A percentile compares a stretch with the other conserved stretches of the same genome.
These are phyloP conservation scores for Anarrhichthys ocellatus DNA, from an alignment of 2,113 vertebrate genomes.

Conservation along the genomic window DNA sequence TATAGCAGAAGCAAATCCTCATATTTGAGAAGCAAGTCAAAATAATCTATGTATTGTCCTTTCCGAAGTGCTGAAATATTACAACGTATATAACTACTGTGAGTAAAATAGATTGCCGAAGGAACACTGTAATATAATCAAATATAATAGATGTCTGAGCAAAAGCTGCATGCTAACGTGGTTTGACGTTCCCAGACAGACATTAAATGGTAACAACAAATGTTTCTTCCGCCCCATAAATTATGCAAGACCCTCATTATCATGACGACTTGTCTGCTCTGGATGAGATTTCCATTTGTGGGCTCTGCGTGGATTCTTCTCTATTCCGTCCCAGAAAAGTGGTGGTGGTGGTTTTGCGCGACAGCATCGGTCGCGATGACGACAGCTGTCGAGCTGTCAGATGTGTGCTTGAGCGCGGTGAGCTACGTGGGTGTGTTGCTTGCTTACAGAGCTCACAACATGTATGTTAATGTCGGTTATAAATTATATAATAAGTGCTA, in stretches of 20 bases:
- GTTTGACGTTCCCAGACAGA: slow-evolving; percentile 1
- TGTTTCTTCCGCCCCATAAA: slow-evolving; percentile 38
- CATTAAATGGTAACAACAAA: slow-evolving; percentile 27
- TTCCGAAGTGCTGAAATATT: neutral
- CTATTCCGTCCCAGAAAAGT: slow-evolving; percentile 1
- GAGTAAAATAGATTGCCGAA: neutral
- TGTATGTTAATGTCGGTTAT: neutral
- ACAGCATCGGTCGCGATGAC: slow-evolving; percentile 17
- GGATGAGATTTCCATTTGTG: slow-evolving; percentile 13
- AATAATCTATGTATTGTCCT: neutral
- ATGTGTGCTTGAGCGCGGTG: slow-evolving; percentile 17
- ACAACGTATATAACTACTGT: neutral
- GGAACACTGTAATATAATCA: too few relatives aligned
- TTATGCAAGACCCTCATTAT: slow-evolving; percentile 49
- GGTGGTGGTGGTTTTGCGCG: neutral
- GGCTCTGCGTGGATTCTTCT: slow-evolving; percentile 6
- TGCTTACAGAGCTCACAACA: neutral
- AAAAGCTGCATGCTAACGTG: neutral
- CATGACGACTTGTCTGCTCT: slow-evolving; percentile 27
- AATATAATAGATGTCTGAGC: neutral
- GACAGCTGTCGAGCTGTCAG: slow-evolving; percentile 25
- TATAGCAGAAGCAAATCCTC: neutral
- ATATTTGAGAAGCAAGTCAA: neutral
- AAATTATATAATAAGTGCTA: too few relatives aligned
- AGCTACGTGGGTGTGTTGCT: neutral